Percentiles rank a stretch among this genome's conserved stretches.
Conservation (phyloP, 2,888 invertebrate species). For the Ophion obscuratus region DNA sequence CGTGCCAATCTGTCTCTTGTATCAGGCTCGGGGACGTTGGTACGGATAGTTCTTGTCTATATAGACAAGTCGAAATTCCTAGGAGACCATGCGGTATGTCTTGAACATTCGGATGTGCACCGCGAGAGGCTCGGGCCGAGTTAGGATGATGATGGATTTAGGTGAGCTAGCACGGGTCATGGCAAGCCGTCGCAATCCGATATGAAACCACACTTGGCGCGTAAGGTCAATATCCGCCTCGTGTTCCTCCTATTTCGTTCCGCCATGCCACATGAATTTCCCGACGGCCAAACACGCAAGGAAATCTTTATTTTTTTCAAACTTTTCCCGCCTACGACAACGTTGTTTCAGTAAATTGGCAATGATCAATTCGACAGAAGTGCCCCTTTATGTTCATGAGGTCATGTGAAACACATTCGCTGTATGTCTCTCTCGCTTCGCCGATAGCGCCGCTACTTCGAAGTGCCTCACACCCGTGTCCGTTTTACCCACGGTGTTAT, state of each 20-base stretch:
- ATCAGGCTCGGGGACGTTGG: not conserved
- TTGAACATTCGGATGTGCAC: constrained; percentile 27
- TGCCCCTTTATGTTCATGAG: not conserved
- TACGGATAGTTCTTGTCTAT: constrained; percentile 25
- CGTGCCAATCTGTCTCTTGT: constrained; percentile 1
- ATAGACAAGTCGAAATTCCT: constrained; percentile 36
- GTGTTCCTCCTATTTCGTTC: constrained; percentile 43
- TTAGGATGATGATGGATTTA: constrained; percentile 68
- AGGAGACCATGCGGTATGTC: constrained; percentile 23
- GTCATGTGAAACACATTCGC: not conserved
- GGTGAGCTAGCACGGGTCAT: constrained; percentile 66
- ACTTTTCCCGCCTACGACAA: not conserved
- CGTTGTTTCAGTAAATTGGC: not conserved
- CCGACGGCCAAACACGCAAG: not conserved
- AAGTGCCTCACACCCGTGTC: too few relatives aligned
- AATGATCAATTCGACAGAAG: not conserved
- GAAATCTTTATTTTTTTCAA: not conserved
- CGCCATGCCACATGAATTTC: not conserved
- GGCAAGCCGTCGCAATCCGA: constrained; percentile 67
- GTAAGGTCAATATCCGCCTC: constrained; percentile 50
- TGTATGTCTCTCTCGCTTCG: too few relatives aligned
- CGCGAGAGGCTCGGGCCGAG: constrained; percentile 23
- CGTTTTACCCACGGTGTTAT: too few relatives aligned
- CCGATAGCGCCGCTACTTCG: too few relatives aligned
- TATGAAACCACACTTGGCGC: constrained; percentile 63